Evolutionary conservation across 2,888 invertebrate species (phyloP).

Genomic region (Oeneis ivallda): DNA sequence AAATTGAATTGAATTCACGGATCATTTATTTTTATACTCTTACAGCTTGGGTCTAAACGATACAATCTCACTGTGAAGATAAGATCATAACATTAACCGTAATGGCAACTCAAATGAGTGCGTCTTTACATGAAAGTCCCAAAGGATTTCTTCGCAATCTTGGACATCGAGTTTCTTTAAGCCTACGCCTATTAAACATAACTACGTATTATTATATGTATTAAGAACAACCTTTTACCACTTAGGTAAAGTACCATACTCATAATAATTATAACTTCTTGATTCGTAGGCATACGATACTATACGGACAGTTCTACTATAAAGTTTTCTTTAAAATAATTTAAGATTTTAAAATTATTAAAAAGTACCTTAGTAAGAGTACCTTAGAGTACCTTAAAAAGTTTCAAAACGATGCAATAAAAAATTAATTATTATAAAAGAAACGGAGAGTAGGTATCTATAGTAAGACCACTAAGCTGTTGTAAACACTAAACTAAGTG

Average conservation of each 20-base stretch:
- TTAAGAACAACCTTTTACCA: not conserved
- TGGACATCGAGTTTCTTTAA: conserved; percentile 13
- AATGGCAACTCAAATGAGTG: conserved; percentile 33
- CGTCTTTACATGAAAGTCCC: conserved; percentile 31
- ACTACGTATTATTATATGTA: not conserved
- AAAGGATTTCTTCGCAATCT: conserved; percentile 22
- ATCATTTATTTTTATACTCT: conserved; percentile 32
- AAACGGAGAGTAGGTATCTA: no score
- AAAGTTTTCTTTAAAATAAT: no score
- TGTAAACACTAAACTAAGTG: no score
- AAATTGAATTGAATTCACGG: conserved; percentile 27
- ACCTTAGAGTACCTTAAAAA: no score
- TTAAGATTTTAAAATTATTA: no score
- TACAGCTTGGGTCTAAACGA: conserved; percentile 26
- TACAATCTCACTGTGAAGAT: conserved; percentile 29
- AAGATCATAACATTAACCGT: conserved; percentile 33
- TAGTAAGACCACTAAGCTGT: no score
- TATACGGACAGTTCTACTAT: no score
- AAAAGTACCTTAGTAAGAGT: no score
- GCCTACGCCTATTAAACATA: conserved; percentile 3
- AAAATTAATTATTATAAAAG: no score
- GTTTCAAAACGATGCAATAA: no score
- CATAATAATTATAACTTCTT: no score
- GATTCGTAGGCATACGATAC: no score
- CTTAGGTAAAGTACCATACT: not conserved